phyloP scores from a whole-genome alignment of 2,797 vertebrate genomes.

The Darevskia mixta region DNA sequence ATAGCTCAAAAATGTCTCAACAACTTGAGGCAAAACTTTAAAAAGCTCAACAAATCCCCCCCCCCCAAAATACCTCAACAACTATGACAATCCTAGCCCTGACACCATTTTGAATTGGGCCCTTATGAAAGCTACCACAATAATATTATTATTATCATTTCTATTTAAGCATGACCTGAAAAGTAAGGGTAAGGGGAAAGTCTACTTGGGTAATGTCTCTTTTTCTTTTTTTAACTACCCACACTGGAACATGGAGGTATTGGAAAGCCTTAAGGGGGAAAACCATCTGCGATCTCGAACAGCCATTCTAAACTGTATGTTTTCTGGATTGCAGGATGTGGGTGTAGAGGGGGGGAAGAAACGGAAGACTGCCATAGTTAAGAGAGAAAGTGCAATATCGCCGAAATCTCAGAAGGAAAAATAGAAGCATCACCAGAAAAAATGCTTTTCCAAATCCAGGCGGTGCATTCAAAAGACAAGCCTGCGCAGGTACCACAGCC shows the following conservation, averaged over 20 bases:
- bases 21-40: too few relatives aligned
- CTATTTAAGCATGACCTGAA: neutral
- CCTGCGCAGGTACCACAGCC: neutral
- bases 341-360: neutral
- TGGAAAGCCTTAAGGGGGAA: neutral
- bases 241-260: neutral
- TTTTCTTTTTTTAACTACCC: neutral
- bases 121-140: neutral
- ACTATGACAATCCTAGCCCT: too few relatives aligned
- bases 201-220: neutral
- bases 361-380: neutral
- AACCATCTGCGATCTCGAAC: neutral
- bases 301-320: neutral
- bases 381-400: neutral
- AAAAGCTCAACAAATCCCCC: too few relatives aligned
- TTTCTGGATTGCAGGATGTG: neutral
- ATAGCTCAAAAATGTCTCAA: too few relatives aligned
- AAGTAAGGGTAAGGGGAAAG: neutral
- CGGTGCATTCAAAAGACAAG: neutral
- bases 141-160: neutral
- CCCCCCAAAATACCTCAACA: too few relatives aligned
- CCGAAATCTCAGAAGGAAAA: neutral
- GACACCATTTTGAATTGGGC: neutral
- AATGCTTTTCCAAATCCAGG: neutral
- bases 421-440: neutral